phyloP scores from a whole-genome alignment of 2,113 vertebrate genomes.

The Pseudorectes ferrugineus region DNA sequence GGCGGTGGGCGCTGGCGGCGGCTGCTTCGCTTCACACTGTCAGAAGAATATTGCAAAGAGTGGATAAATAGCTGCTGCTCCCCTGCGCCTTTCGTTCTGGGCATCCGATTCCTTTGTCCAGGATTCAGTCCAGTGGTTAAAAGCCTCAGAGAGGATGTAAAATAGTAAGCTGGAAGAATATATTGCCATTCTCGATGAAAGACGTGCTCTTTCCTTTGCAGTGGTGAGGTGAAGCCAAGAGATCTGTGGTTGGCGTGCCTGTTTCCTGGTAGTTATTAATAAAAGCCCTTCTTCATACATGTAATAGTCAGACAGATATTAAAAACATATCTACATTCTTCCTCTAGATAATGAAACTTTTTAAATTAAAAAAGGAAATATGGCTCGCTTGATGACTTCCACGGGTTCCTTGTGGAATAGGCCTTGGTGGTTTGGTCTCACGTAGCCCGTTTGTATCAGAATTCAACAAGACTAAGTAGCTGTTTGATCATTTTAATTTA shows the following conservation, averaged over 20 bases:
- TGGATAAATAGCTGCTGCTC: neutral
- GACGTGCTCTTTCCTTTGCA: neutral
- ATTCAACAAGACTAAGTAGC: neutral
- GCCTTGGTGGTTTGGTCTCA: neutral
- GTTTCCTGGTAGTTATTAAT: neutral
- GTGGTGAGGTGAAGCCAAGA: neutral
- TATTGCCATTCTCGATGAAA: neutral
- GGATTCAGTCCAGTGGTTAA: constrained; percentile 1
- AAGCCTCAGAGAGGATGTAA: neutral
- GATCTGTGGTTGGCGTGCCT: neutral
- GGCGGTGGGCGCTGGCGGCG: neutral
- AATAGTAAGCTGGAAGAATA: neutral
- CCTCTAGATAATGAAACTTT: neutral
- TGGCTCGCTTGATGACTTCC: neutral
- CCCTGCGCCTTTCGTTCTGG: neutral
- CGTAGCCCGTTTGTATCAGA: neutral
- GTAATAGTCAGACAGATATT: neutral
- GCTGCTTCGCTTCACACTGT: neutral
- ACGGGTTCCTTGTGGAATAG: neutral
- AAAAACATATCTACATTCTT: neutral
- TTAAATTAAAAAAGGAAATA: neutral
- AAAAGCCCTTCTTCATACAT: neutral
- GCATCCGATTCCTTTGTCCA: neutral
- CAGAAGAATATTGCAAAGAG: neutral
- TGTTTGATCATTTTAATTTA: neutral